A percentile compares a stretch with the other conserved stretches of the same genome.
These are phyloP conservation scores for Apamea epomidion DNA, from an alignment of 2,888 invertebrate genomes.

Conservation along the genomic window DNA sequence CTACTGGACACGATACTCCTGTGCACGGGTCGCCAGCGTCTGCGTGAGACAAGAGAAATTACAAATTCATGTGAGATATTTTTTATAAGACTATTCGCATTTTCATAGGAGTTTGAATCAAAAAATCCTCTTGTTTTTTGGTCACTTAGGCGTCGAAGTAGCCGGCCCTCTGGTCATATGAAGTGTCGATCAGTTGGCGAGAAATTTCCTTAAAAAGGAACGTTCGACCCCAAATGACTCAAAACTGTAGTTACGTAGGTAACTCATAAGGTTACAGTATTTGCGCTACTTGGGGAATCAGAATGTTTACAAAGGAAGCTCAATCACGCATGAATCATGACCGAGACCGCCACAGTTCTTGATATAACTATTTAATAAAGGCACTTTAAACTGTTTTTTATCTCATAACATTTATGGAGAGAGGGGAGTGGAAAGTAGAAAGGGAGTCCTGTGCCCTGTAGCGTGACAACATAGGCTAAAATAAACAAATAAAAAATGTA, in stretches of 20 bases:
- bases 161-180: no score
- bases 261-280: no score
- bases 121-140: background rate
- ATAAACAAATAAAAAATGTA: no score
- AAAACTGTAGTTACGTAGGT: no score
- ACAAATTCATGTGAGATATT: background rate
- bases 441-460: no score
- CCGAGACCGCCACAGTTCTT: background rate
- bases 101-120: background rate
- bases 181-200: no score
- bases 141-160: background rate
- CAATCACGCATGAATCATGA: background rate
- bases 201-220: no score
- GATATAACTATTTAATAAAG: background rate
- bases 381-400: background rate
- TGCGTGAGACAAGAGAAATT: slow-evolving; percentile 67
- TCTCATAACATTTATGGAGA: background rate
- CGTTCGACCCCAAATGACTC: no score
- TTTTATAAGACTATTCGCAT: background rate
- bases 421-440: no score
- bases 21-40: slow-evolving; percentile 94
- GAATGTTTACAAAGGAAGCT: background rate
- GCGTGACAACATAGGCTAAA: no score
- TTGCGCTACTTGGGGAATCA: background rate
- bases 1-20: slow-evolving; percentile 92